Evolutionary conservation across 2,797 vertebrate species (phyloP), one percentile per base, ranked within the genome.

Genomic region (Clamator glandarius): DNA sequence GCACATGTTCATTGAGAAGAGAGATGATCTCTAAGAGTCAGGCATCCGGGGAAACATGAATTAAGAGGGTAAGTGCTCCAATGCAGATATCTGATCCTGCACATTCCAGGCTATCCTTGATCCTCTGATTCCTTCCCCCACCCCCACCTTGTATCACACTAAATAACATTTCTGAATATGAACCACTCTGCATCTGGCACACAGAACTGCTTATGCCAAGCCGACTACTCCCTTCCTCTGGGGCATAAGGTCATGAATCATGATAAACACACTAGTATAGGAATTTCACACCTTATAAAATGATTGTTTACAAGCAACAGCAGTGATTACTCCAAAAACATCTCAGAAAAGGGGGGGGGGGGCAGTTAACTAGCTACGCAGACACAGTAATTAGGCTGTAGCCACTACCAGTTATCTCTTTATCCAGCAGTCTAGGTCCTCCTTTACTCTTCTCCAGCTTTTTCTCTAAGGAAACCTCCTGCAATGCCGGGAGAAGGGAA

Each of bases 111-210:
- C 84, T 94, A 93, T 78, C 87, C 83, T 92, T 72, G 84, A 92
- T 73, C 55, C 75, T 81, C 50, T 84, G 55, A 83, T 70, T 87
- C 20, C 39, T 76, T 44, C 5, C 16, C 35, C 17, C 15, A 8
- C 6, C 70, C 41, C 12, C 8, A 2, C 41, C 58, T 51, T 29
- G 24, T 20, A 50, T 68, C 76, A 83, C 81, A 93, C 91, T 83
- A 96, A 97, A 96, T 96, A 96, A 94, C 93, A 78, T 81, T 84
- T 88, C 89, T 92, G 94, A 93, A 89, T 89, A 80, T 77, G 95
- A 96, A 82, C 77, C 70, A 77, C 54, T 26, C 80, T 58, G 62
- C 90, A 94, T 93, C 89, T 94, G 92, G 94, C 87, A 93, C 44
- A 33, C 44, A 33, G 26, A n/a, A 77, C 58, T 51, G 61, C 80